A percentile compares a stretch with the other conserved stretches of the same genome.
Conservation (phyloP, 2,888 invertebrate species). For the Operophtera brumata region DNA sequence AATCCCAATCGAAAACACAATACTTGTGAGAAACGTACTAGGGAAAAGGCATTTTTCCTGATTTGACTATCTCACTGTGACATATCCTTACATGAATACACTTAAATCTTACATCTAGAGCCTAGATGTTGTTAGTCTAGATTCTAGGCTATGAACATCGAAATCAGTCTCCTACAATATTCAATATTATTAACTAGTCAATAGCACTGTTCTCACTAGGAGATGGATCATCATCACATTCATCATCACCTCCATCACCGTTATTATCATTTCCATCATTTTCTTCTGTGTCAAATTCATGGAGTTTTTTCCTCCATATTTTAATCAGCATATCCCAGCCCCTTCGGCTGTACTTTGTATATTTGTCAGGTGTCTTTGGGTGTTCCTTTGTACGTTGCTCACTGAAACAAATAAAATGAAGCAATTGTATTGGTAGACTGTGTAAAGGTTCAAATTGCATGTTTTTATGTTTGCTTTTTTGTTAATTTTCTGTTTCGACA, state of each 20-base stretch:
- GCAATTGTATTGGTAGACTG: background rate
- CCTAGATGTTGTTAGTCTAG: no score
- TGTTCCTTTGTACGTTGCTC: slow-evolving; percentile 84
- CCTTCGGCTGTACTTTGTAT: slow-evolving; percentile 91
- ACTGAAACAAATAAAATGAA: slow-evolving; percentile 64
- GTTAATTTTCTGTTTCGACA: no score
- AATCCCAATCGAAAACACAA: no score
- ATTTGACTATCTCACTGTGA: no score
- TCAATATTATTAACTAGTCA: no score
- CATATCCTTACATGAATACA: background rate
- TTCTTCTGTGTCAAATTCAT: slow-evolving; percentile 83
- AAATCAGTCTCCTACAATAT: no score
- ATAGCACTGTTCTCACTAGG: no score
- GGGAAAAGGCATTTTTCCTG: no score
- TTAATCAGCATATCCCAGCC: slow-evolving; percentile 95
- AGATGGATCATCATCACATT: background rate
- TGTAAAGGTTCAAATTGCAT: no score
- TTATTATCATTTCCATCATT: slow-evolving; percentile 48
- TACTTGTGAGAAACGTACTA: no score
- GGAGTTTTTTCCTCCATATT: slow-evolving; percentile 92
- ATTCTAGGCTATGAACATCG: no score
- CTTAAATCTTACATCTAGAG: background rate
- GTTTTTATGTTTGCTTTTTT: no score
- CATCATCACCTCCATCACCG: slow-evolving; percentile 25
- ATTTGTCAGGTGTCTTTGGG: slow-evolving; percentile 95